These are phyloP conservation scores for Aricia artaxerxes DNA, from an alignment of 2,888 invertebrate genomes.

Conservation along the genomic window DNA sequence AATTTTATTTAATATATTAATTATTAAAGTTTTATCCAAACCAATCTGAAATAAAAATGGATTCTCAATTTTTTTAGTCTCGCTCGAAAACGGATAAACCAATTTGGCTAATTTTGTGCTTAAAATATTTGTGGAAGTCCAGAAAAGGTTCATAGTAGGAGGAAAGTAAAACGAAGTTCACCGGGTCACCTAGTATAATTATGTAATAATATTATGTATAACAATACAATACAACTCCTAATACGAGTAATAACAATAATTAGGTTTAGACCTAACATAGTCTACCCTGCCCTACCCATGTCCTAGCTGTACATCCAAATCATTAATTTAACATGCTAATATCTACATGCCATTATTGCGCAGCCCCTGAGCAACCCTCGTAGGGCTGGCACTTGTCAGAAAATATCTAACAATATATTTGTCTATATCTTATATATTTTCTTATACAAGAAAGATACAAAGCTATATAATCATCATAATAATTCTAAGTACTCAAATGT, in stretches of 20 bases:
- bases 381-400: not conserved
- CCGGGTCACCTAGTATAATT: too few relatives aligned
- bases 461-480: not conserved
- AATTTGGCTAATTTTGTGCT: too few relatives aligned
- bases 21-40: too few relatives aligned
- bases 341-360: conserved; percentile 3
- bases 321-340: conserved; percentile 20
- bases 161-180: too few relatives aligned
- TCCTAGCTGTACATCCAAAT: not conserved
- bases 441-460: not conserved
- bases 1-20: too few relatives aligned
- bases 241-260: not conserved
- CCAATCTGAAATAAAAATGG: too few relatives aligned
- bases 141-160: too few relatives aligned
- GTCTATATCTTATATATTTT: not conserved
- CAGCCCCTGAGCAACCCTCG: not conserved
- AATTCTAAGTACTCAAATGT: not conserved
- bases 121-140: too few relatives aligned
- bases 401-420: not conserved
- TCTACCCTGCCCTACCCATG: not conserved
- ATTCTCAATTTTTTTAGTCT: too few relatives aligned
- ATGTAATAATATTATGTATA: too few relatives aligned
- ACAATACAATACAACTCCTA: not conserved
- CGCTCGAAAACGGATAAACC: too few relatives aligned
- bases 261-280: not conserved